Percentiles rank a stretch among this genome's conserved stretches.
Conservation (phyloP, 2,797 vertebrate species). For the Spinus olivaceus region DNA sequence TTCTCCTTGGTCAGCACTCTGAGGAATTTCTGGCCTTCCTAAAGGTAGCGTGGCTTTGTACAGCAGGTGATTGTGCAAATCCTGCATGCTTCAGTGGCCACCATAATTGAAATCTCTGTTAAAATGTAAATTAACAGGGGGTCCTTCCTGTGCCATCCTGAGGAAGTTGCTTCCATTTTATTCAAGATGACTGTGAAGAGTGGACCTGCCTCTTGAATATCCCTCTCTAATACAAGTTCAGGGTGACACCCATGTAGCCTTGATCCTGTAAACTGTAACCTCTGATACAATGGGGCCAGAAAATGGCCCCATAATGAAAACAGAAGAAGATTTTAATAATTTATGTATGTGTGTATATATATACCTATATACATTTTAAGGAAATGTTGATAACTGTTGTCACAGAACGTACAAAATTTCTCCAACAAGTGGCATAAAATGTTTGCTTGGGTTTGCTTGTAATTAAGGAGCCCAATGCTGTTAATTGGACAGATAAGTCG, state of each 20-base stretch:
- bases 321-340: not conserved
- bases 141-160: not conserved
- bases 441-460: not conserved
- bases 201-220: not conserved
- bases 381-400: not conserved
- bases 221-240: not conserved
- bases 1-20: not conserved
- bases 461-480: not conserved
- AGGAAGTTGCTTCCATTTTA: not conserved
- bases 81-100: not conserved
- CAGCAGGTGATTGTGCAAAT: not conserved
- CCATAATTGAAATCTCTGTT: not conserved
- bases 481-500: not conserved
- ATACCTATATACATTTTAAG: not conserved
- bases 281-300: not conserved
- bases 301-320: not conserved
- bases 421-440: not conserved
- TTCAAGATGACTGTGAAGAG: not conserved
- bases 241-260: not conserved
- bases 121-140: not conserved
- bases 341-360: accelerated
- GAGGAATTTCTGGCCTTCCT: not conserved
- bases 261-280: not conserved
- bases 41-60: accelerated
- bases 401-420: not conserved